These are phyloP conservation scores for Diadema setosum DNA, from an alignment of 35 echinoderm and acorn worm genomes.

Conservation along the genomic window DNA sequence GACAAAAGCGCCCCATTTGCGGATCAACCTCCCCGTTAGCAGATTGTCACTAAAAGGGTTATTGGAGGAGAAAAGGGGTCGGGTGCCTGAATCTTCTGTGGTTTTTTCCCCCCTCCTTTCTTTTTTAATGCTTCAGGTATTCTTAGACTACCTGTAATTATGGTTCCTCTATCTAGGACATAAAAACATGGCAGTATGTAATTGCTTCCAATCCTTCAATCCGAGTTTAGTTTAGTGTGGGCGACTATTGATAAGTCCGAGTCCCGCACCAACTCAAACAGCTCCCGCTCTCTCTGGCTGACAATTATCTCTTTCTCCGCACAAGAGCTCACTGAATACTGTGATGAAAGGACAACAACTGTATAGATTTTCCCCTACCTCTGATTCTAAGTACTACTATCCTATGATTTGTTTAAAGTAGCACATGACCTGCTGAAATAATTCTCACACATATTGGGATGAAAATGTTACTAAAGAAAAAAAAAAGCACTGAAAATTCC, in stretches of 20 bases:
- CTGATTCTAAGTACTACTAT: too few relatives aligned
- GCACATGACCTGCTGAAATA: too few relatives aligned
- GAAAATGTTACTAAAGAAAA: too few relatives aligned
- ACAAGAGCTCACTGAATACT: neutral
- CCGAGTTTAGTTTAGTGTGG: neutral
- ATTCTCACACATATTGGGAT: too few relatives aligned
- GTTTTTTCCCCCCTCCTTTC: neutral
- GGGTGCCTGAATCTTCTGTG: neutral
- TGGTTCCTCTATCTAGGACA: neutral
- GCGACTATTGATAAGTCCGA: neutral
- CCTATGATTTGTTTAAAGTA: neutral
- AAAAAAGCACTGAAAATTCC: too few relatives aligned
- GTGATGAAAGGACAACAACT: neutral
- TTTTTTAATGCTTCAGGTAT: neutral
- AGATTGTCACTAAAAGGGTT: neutral
- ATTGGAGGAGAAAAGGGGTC: neutral
- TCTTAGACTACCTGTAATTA: constrained; percentile 26
- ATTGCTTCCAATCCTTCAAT: neutral
- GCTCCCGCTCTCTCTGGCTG: neutral
- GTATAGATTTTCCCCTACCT: too few relatives aligned
- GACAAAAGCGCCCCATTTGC: constrained; percentile 19
- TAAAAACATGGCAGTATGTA: neutral
- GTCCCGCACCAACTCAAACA: neutral
- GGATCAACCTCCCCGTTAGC: neutral
- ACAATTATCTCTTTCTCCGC: neutral